Conservation (phyloP, 2,797 vertebrate species). For the Carduelis carduelis region DNA sequence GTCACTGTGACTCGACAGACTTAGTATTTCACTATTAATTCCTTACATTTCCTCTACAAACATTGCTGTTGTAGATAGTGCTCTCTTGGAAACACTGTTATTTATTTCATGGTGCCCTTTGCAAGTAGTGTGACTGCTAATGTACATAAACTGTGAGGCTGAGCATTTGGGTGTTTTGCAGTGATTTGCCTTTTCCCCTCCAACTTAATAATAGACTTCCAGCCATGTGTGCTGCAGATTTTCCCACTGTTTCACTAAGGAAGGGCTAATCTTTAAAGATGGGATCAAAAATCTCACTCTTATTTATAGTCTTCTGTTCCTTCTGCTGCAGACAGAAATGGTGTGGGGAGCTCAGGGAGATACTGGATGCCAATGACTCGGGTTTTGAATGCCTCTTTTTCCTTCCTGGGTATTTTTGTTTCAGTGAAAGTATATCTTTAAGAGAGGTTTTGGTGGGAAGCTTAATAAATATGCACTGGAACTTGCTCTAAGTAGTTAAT, state of each 20-base stretch:
- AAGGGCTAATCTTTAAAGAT: neutral
- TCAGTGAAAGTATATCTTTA: neutral
- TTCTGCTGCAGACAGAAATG: neutral
- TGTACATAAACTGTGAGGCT: neutral
- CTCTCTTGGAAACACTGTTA: neutral
- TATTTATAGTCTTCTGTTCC: neutral
- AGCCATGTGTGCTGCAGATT: neutral
- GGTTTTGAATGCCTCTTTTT: neutral
- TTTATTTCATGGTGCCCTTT: neutral
- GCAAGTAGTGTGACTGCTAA: neutral
- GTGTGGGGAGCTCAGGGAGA: rapidly evolving
- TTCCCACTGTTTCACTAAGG: neutral
- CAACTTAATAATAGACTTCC: neutral
- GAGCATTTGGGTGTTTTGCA: neutral
- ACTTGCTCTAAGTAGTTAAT: neutral
- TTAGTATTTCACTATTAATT: neutral
- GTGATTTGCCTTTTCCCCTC: neutral
- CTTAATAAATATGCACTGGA: neutral
- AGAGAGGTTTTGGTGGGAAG: neutral
- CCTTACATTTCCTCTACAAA: neutral
- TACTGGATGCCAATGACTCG: neutral
- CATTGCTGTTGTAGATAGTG: neutral
- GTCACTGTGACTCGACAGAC: neutral
- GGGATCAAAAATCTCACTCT: neutral
- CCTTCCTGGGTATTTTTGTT: neutral